Evolutionary conservation across 2,113 vertebrate genomes (phyloP).

Genomic region (Amazona guildingii): DNA sequence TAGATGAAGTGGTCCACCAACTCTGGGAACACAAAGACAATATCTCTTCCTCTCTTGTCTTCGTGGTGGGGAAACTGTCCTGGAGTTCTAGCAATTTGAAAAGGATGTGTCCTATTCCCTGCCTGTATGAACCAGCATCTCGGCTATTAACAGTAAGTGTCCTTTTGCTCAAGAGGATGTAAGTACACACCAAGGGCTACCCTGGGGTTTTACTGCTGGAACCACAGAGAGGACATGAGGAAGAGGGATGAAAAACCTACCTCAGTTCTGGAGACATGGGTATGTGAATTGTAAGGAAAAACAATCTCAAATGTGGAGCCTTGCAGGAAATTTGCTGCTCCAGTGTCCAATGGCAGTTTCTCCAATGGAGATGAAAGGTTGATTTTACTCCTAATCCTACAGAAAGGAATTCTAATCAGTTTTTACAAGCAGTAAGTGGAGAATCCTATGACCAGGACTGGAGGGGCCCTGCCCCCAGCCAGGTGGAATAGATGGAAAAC

Average conservation of each 20-base stretch:
- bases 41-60: neutral
- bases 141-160: neutral
- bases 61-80: neutral
- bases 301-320: neutral
- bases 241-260: neutral
- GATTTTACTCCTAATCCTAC: neutral
- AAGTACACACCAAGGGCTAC: neutral
- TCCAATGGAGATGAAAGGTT: neutral
- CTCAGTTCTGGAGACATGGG: neutral
- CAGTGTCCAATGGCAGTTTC: neutral
- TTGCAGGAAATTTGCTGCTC: neutral
- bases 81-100: neutral
- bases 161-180: neutral
- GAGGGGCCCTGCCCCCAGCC: neutral
- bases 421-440: neutral
- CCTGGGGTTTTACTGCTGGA: neutral
- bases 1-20: neutral
- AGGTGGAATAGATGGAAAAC: neutral
- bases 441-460: neutral
- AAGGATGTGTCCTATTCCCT: neutral
- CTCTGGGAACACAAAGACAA: neutral
- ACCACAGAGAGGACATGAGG: neutral
- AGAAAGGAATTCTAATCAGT: neutral
- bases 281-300: neutral
- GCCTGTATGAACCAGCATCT: neutral